Percentiles rank a stretch among this genome's conserved stretches.
These are phyloP conservation scores for Pseudomugil gertrudae DNA, from an alignment of 2,797 vertebrate species.

Conservation along the genomic window DNA sequence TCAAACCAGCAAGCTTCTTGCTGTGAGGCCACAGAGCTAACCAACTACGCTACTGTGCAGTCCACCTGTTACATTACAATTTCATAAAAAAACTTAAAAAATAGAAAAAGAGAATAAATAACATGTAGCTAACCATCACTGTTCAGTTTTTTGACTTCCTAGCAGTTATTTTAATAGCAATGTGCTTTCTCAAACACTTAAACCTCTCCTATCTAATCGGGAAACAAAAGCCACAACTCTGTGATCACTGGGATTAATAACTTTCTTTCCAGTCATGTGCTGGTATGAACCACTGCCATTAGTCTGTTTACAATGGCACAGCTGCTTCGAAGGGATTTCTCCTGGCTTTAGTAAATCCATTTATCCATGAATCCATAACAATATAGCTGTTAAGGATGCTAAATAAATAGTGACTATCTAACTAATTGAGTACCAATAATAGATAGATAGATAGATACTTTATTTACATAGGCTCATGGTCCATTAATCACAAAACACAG, in stretches of 20 bases:
- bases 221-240: slow-evolving; percentile 49
- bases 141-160: neutral
- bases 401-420: slow-evolving; percentile 35
- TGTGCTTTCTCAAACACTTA: slow-evolving; percentile 4
- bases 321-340: slow-evolving; percentile 50
- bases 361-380: slow-evolving; percentile 60
- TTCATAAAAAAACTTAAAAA: no score
- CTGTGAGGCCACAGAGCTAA: no score
- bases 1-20: no score
- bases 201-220: slow-evolving; percentile 37
- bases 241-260: slow-evolving; percentile 51
- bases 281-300: slow-evolving; percentile 52
- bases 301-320: slow-evolving; percentile 45
- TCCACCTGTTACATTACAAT: no score
- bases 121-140: no score
- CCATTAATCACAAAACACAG: no score
- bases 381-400: slow-evolving; percentile 45
- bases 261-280: slow-evolving; percentile 47
- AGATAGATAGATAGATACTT: no score
- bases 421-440: slow-evolving; percentile 59
- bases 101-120: no score
- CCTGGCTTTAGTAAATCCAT: slow-evolving; percentile 61
- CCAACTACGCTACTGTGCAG: no score
- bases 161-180: neutral
- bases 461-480: no score